phyloP scores from a whole-genome alignment of 1,140 invertebrate species.

The Aphelinus certus region DNA sequence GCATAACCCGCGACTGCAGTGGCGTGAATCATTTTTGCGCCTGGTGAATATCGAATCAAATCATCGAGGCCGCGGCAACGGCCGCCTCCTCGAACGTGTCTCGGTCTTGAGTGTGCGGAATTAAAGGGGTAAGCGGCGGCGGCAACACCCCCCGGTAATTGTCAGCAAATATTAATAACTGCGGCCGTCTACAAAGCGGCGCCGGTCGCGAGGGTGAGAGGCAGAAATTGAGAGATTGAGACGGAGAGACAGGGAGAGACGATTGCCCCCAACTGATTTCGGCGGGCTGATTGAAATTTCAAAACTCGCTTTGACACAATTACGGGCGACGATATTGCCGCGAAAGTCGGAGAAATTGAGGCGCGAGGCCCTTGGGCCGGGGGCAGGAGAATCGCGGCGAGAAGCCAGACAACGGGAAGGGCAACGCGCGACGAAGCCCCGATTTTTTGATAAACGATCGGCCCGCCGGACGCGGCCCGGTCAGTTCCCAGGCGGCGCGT shows the following conservation, averaged over 20 bases:
- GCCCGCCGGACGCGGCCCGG: conserved; percentile 54
- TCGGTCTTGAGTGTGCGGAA: conserved; percentile 52
- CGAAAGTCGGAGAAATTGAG: not conserved
- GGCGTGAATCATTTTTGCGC: conserved; percentile 12
- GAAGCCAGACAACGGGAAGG: conserved; percentile 19
- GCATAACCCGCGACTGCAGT: not conserved
- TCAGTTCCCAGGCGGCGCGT: conserved; percentile 40
- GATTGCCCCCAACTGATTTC: no score
- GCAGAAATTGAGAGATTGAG: conserved; percentile 43
- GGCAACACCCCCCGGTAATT: conserved; percentile 59
- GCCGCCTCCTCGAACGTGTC: conserved; percentile 52
- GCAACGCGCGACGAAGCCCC: not conserved
- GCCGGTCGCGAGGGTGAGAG: conserved; percentile 35
- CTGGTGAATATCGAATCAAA: conserved; percentile 17
- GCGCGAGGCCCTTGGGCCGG: not conserved
- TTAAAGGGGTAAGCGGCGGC: conserved; percentile 57
- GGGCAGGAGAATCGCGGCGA: not conserved
- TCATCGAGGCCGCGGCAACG: not conserved
- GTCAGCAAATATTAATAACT: conserved; percentile 68
- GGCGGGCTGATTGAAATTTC: conserved; percentile 64
- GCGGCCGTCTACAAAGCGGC: conserved; percentile 40
- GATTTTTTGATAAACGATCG: not conserved
- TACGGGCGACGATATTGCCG: conserved; percentile 43
- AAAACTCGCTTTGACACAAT: conserved; percentile 66
- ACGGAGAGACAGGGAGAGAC: conserved; percentile 52